These are phyloP conservation scores for Malaclemys terrapin DNA, from an alignment of 2,113 vertebrate species.

Conservation along the genomic window DNA sequence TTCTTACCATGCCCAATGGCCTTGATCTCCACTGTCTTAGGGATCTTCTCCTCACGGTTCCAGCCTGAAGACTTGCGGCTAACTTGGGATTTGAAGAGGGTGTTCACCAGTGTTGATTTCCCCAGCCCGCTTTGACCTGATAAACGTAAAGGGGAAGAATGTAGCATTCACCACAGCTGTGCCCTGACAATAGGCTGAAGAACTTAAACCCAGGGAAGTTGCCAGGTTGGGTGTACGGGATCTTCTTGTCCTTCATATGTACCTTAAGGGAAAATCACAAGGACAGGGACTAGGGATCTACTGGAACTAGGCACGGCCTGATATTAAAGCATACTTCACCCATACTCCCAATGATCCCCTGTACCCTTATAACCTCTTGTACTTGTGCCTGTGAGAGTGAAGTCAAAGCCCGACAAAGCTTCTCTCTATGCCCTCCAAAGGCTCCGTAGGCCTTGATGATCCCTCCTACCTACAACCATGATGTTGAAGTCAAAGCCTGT, in stretches of 20 bases:
- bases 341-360: not conserved
- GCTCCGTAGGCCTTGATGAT: not conserved
- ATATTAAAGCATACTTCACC: not conserved
- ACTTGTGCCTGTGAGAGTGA: not conserved
- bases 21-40: slow-evolving; percentile 97
- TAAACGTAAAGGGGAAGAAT: slow-evolving; percentile 11
- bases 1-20: slow-evolving; percentile 93
- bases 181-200: not conserved
- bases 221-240: not conserved
- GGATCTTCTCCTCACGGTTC: slow-evolving; percentile 95
- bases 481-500: slow-evolving; percentile 98
- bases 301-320: slow-evolving; percentile 1
- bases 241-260: not conserved
- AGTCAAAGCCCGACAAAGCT: not conserved
- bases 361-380: rapidly evolving
- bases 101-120: slow-evolving; percentile 95
- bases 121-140: slow-evolving; percentile 94
- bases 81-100: slow-evolving; percentile 97
- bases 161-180: not conserved
- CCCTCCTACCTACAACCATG: slow-evolving; percentile 93
- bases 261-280: not conserved
- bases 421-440: not conserved
- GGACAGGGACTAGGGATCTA: not conserved
- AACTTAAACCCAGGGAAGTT: not conserved
- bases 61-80: slow-evolving; percentile 93